Conservation (phyloP, 2,797 vertebrate species). For the Halcyon smyrnensis region DNA sequence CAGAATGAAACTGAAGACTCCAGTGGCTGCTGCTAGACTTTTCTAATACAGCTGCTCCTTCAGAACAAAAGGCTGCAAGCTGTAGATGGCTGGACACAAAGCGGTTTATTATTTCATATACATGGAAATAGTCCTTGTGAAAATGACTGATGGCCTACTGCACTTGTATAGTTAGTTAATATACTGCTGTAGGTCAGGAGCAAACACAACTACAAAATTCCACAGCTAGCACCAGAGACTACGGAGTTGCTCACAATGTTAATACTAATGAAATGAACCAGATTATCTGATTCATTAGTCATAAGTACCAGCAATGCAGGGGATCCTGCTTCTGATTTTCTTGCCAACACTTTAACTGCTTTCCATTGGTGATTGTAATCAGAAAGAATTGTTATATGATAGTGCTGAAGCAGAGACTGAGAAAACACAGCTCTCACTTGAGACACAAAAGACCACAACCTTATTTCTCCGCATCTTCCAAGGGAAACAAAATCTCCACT, state of each 20-base stretch:
- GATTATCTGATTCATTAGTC: not conserved
- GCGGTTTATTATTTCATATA: not conserved
- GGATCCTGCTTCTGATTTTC: constrained; percentile 30
- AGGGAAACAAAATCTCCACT: not conserved
- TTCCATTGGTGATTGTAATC: constrained; percentile 26
- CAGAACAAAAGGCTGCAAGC: not conserved
- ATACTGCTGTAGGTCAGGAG: not conserved
- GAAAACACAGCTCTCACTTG: constrained; percentile 9
- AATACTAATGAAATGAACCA: not conserved
- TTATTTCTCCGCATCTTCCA: not conserved
- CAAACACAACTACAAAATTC: not conserved
- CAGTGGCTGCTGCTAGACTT: not conserved
- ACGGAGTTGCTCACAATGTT: not conserved
- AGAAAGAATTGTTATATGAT: constrained; percentile 15
- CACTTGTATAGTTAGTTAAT: not conserved
- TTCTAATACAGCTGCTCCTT: not conserved
- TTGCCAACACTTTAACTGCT: constrained; percentile 13
- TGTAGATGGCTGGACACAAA: not conserved
- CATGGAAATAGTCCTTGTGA: not conserved
- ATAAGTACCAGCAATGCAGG: not conserved
- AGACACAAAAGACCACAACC: not conserved
- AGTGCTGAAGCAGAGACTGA: constrained; percentile 21
- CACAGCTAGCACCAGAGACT: not conserved
- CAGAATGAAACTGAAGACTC: not conserved
- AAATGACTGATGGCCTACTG: not conserved